These are phyloP conservation scores for Vulpes vulpes DNA, from an alignment of 2,113 vertebrate species.

Conservation along the genomic window DNA sequence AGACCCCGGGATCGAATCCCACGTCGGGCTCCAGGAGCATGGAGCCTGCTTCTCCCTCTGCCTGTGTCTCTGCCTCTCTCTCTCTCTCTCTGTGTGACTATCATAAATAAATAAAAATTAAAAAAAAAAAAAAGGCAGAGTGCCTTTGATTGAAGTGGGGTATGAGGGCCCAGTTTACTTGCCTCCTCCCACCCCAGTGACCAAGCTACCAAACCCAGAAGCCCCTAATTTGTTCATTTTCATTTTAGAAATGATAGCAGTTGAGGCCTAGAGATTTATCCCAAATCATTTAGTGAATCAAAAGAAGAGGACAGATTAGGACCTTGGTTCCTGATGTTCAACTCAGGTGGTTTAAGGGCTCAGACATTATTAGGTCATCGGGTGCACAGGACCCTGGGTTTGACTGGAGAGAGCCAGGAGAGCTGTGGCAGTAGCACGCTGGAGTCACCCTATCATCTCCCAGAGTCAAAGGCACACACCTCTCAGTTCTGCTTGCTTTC, in stretches of 20 bases:
- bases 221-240: background rate
- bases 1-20: too few species aligned
- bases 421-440: fast-evolving
- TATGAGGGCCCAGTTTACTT: background rate
- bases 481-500: background rate
- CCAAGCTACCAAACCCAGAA: background rate
- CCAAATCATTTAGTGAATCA: background rate
- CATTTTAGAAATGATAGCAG: background rate
- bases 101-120: too few species aligned
- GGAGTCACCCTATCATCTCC: background rate
- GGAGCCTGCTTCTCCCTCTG: too few species aligned
- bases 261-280: constrained; percentile 7
- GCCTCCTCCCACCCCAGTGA: fast-evolving
- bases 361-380: background rate
- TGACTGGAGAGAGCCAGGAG: fast-evolving
- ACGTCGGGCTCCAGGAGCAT: too few species aligned
- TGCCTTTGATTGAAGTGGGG: background rate
- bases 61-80: too few species aligned
- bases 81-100: too few species aligned
- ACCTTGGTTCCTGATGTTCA: background rate
- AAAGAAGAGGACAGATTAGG: background rate
- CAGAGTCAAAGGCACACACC: background rate
- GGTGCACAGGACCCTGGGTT: background rate
- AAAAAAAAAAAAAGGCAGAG: too few species aligned
- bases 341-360: background rate